Evolutionary conservation across 2,113 vertebrate genomes (phyloP).

Genomic region (Campylomormyrus numenius): DNA sequence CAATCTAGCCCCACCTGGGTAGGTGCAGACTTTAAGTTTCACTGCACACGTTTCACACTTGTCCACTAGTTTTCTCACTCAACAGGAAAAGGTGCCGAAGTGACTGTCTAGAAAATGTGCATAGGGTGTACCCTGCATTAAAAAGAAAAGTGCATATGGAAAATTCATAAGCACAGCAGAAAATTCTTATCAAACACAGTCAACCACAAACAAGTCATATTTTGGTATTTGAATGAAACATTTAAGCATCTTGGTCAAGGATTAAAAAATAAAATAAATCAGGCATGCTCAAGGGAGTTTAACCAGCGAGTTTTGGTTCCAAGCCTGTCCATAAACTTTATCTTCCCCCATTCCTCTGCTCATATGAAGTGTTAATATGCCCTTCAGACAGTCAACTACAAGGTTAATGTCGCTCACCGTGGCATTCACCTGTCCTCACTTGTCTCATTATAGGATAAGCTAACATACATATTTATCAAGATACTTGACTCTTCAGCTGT

Average conservation of each 20-base stretch:
- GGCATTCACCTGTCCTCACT: background rate
- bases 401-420: background rate
- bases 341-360: background rate
- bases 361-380: background rate
- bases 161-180: background rate
- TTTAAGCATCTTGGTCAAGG: background rate
- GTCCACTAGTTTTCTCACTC: background rate
- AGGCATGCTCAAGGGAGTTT: background rate
- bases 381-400: background rate
- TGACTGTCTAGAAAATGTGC: background rate
- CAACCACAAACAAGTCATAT: background rate
- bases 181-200: background rate
- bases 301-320: background rate
- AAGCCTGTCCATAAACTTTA: background rate
- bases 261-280: background rate
- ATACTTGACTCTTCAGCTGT: background rate
- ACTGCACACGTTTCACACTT: background rate
- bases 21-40: background rate
- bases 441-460: background rate
- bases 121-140: background rate
- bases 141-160: background rate
- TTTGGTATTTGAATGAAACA: background rate
- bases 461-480: background rate
- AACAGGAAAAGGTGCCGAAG: background rate
- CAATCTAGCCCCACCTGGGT: background rate